phyloP scores from a whole-genome alignment of 2,888 invertebrate genomes.

The Trissolcus japonicus region DNA sequence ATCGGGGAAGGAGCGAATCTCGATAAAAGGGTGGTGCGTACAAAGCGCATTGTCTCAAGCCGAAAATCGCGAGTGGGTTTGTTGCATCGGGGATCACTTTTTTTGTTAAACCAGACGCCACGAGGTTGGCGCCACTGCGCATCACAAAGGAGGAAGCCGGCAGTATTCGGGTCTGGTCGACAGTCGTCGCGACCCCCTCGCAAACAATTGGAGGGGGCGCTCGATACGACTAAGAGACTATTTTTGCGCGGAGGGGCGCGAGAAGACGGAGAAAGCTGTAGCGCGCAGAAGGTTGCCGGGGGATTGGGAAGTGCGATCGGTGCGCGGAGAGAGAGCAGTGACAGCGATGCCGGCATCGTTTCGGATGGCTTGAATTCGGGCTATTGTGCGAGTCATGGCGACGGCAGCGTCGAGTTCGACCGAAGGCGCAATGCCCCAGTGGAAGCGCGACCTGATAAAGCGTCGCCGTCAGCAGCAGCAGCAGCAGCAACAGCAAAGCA shows the following conservation, averaged over 20 bases:
- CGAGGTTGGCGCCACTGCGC: constrained; percentile 48
- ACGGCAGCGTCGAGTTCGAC: constrained; percentile 1
- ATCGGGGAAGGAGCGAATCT: neutral
- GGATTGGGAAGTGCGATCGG: constrained; percentile 3
- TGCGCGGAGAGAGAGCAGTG: neutral
- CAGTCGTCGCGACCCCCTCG: constrained; percentile 24
- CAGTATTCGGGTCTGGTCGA: constrained; percentile 34
- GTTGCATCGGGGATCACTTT: constrained; percentile 2
- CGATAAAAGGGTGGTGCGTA: neutral
- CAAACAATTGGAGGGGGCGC: constrained; percentile 34
- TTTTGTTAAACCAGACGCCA: constrained; percentile 39
- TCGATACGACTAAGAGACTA: constrained; percentile 50
- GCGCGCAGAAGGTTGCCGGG: constrained; percentile 31
- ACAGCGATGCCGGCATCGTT: neutral
- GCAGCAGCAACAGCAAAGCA: constrained; percentile 75
- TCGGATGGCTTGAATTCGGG: neutral
- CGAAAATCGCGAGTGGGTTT: neutral
- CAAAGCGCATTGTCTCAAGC: neutral
- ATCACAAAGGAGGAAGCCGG: constrained; percentile 43
- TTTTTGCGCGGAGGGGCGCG: constrained; percentile 6
- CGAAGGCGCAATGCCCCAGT: constrained; percentile 81
- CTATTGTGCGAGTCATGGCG: constrained; percentile 3
- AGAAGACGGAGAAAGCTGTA: constrained; percentile 39
- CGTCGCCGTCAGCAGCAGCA: constrained; percentile 79
- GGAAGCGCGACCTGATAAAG: constrained; percentile 86